Evolutionary conservation across 2,797 vertebrate genomes (phyloP).

Genomic region (Cyprinodon diabolis): DNA sequence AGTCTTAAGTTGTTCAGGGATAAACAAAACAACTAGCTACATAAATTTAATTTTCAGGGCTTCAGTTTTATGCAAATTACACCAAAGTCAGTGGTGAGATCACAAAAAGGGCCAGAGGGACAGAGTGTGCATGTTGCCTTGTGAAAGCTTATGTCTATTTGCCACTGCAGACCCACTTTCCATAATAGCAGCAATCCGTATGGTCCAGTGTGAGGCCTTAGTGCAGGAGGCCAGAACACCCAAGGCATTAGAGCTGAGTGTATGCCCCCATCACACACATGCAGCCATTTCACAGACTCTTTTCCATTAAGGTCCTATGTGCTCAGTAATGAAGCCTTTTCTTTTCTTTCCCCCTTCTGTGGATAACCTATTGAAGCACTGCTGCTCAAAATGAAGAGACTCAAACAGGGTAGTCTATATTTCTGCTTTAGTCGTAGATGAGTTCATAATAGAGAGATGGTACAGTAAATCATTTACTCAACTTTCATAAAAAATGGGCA

Average conservation of each 20-base stretch:
- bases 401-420: slow-evolving; percentile 61
- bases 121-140: slow-evolving; percentile 40
- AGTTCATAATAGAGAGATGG: slow-evolving; percentile 32
- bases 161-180: slow-evolving; percentile 69
- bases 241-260: slow-evolving; percentile 70
- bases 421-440: slow-evolving; percentile 39
- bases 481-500: not conserved
- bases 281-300: slow-evolving; percentile 72
- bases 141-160: slow-evolving; percentile 63
- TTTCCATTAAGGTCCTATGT: slow-evolving; percentile 72
- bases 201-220: slow-evolving; percentile 66
- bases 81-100: slow-evolving; percentile 43
- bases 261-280: slow-evolving; percentile 67
- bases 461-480: slow-evolving; percentile 29
- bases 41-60: slow-evolving; percentile 52
- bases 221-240: slow-evolving; percentile 75
- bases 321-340: slow-evolving; percentile 69
- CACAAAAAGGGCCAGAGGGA: slow-evolving; percentile 46
- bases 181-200: slow-evolving; percentile 77
- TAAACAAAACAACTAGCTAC: slow-evolving; percentile 49
- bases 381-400: slow-evolving; percentile 59
- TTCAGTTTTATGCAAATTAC: slow-evolving; percentile 61
- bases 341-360: slow-evolving; percentile 61
- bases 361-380: slow-evolving; percentile 70
- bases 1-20: slow-evolving; percentile 42